phyloP scores from a whole-genome alignment of 2,888 invertebrate genomes.

The Drosophila meridionalis region DNA sequence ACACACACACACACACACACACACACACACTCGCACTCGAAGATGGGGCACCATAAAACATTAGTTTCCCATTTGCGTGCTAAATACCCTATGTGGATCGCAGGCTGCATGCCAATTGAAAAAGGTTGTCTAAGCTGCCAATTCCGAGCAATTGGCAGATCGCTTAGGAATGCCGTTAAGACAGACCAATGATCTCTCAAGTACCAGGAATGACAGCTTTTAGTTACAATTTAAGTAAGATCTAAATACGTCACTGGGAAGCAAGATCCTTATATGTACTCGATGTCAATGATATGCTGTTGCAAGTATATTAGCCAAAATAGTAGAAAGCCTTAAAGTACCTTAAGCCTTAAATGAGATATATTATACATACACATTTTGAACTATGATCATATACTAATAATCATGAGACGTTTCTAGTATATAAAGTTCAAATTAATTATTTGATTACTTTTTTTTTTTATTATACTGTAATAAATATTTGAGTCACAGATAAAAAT shows the following conservation, averaged over 20 bases:
- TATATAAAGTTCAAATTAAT: no score
- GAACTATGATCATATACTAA: not conserved
- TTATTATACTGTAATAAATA: no score
- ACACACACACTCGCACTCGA: slow-evolving; percentile 40
- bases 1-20: slow-evolving; percentile 32
- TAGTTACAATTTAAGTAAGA: not conserved
- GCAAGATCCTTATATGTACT: not conserved
- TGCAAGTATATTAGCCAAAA: not conserved
- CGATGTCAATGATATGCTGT: not conserved
- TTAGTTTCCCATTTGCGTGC: slow-evolving; percentile 80
- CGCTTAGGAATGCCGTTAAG: slow-evolving; percentile 40
- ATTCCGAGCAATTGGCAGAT: slow-evolving; percentile 22
- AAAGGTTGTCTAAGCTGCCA: slow-evolving; percentile 31
- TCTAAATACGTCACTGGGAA: not conserved
- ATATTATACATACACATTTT: not conserved
- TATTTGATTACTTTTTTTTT: no score
- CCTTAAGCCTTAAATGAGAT: not conserved
- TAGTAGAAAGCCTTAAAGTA: not conserved
- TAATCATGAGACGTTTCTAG: no score
- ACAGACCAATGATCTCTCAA: slow-evolving; percentile 11
- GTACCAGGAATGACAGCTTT: slow-evolving; percentile 22
- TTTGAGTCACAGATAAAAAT: no score
- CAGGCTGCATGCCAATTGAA: slow-evolving; percentile 46
- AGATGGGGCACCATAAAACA: slow-evolving; percentile 70
- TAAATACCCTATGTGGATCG: slow-evolving; percentile 70